phyloP scores from a whole-genome alignment of 2,797 vertebrate species.

The Craterocephalus amniculus region DNA sequence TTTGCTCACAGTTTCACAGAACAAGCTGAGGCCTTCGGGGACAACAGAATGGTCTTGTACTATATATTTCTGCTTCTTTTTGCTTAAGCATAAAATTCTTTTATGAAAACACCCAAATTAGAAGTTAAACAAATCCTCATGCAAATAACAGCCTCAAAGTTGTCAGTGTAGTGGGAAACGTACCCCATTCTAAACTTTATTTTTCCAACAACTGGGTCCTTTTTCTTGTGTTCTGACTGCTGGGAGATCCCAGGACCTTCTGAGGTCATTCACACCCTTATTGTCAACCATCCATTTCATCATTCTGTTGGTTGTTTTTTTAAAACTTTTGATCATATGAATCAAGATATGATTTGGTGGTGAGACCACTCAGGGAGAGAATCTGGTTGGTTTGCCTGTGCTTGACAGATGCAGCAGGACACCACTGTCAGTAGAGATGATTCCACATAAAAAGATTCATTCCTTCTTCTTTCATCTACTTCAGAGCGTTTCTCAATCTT shows the following conservation, averaged over 20 bases:
- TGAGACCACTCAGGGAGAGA: background rate
- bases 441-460: background rate
- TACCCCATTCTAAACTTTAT: too few relatives aligned
- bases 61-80: background rate
- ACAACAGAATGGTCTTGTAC: background rate
- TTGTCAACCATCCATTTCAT: background rate
- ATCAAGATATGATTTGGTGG: background rate
- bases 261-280: background rate
- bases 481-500: background rate
- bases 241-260: background rate
- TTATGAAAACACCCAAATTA: background rate
- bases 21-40: background rate
- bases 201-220: background rate
- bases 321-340: background rate
- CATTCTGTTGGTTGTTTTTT: background rate
- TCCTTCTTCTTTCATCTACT: background rate
- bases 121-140: background rate
- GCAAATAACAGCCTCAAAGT: too few relatives aligned
- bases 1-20: background rate
- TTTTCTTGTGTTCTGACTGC: background rate
- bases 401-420: background rate
- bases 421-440: too few relatives aligned
- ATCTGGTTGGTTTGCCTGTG: too few relatives aligned
- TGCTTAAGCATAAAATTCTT: background rate
- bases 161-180: too few relatives aligned